Conservation (phyloP, 2,113 vertebrate genomes). For the Neoarius graeffei region DNA sequence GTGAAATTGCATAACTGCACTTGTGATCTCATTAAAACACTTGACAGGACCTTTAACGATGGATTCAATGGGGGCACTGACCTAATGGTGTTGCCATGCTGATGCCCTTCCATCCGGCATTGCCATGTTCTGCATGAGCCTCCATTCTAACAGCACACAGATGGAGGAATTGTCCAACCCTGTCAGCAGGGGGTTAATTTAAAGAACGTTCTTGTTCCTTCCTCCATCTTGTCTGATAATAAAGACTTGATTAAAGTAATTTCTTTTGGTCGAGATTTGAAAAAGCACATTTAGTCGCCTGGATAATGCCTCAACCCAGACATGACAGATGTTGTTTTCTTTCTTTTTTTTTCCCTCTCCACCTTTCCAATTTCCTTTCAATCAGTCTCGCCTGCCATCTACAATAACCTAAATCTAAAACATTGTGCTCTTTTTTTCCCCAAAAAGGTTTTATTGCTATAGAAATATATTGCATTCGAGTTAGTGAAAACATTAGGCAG, state of each 20-base stretch:
- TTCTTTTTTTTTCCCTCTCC: constrained; percentile 40
- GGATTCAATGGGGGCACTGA: neutral
- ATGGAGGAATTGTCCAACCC: neutral
- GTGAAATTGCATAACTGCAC: neutral
- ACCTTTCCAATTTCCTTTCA: constrained; percentile 71
- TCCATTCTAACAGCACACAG: constrained; percentile 34
- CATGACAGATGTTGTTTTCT: constrained; percentile 60
- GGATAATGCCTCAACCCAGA: constrained; percentile 57
- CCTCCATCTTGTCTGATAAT: constrained; percentile 11
- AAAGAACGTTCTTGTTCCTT: constrained; percentile 24
- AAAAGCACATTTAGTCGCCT: constrained; percentile 66
- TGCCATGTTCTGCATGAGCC: neutral
- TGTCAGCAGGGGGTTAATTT: constrained; percentile 20
- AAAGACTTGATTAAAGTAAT: constrained; percentile 69
- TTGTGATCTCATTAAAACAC: constrained; percentile 25
- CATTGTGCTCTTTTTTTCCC: constrained; percentile 50
- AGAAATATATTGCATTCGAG: constrained; percentile 51
- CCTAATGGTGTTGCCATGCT: neutral
- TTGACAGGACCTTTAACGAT: constrained; percentile 1
- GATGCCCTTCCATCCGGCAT: neutral
- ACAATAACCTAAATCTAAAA: constrained; percentile 61
- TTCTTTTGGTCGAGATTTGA: constrained; percentile 70
- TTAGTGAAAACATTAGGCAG: neutral
- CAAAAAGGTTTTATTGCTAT: constrained; percentile 62
- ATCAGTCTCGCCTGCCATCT: constrained; percentile 69